Evolutionary conservation across 2,797 vertebrate species (phyloP).

Genomic region (Rhinoraja longicauda): DNA sequence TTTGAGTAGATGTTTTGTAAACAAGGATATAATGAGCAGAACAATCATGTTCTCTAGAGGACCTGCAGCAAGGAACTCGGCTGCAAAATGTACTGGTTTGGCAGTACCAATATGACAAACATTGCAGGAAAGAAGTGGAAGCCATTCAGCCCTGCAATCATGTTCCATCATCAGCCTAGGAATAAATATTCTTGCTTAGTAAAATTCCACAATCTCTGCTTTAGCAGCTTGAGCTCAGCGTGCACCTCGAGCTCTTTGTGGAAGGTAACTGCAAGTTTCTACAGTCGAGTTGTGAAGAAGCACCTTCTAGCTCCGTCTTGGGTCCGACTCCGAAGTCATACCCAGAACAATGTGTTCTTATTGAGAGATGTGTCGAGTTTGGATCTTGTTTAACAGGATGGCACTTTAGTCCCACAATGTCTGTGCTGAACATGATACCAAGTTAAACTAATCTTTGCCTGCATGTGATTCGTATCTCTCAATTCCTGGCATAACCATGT

Average conservation of each 20-base stretch:
- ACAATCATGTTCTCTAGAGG: not conserved
- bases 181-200: not conserved
- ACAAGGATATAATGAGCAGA: not conserved
- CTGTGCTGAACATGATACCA: too few relatives aligned
- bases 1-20: not conserved
- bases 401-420: too few relatives aligned
- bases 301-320: not conserved
- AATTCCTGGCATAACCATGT: too few relatives aligned
- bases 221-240: not conserved
- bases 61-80: too few relatives aligned
- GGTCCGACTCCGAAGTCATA: not conserved
- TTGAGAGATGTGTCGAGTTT: not conserved
- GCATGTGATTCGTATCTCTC: too few relatives aligned
- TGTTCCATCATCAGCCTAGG: not conserved
- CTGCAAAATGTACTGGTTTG: not conserved
- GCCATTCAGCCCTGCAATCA: not conserved
- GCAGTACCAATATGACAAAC: not conserved
- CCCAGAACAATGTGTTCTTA: not conserved
- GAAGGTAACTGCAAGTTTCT: not conserved
- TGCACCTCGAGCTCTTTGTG: not conserved
- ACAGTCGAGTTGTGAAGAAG: not conserved
- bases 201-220: not conserved
- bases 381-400: not conserved
- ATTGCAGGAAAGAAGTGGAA: too few relatives aligned
- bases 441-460: too few relatives aligned